Evolutionary conservation across 2,113 vertebrate genomes (phyloP).

Genomic region (Mungos mungo): DNA sequence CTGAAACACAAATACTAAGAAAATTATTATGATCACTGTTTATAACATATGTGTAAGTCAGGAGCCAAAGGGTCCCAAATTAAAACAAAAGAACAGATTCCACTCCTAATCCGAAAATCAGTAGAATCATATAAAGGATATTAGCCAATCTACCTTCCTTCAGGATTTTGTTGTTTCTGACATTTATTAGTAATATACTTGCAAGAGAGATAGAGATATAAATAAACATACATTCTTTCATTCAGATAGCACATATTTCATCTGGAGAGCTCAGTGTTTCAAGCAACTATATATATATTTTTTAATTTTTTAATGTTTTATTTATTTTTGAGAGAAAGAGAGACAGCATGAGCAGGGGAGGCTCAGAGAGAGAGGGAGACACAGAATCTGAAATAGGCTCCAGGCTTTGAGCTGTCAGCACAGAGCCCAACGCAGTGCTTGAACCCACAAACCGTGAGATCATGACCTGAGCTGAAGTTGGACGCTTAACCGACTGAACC

Average conservation of each 20-base stretch:
- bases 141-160: neutral
- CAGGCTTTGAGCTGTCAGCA: too few relatives aligned
- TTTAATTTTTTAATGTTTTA: neutral
- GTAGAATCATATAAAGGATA: neutral
- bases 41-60: neutral
- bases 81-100: neutral
- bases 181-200: neutral
- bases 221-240: neutral
- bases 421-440: too few relatives aligned
- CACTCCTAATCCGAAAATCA: neutral
- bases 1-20: neutral
- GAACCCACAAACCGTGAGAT: too few relatives aligned
- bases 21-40: neutral
- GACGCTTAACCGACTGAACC: too few relatives aligned
- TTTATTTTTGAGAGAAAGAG: too few relatives aligned
- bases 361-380: too few relatives aligned
- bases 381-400: too few relatives aligned
- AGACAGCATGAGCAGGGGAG: too few relatives aligned
- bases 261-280: neutral
- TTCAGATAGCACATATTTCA: neutral
- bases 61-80: neutral
- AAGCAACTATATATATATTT: neutral
- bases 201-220: neutral
- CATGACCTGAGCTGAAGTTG: too few relatives aligned
- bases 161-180: neutral